phyloP scores from a whole-genome alignment of 2,888 invertebrate genomes.

The Lasioglossum figueresi region DNA sequence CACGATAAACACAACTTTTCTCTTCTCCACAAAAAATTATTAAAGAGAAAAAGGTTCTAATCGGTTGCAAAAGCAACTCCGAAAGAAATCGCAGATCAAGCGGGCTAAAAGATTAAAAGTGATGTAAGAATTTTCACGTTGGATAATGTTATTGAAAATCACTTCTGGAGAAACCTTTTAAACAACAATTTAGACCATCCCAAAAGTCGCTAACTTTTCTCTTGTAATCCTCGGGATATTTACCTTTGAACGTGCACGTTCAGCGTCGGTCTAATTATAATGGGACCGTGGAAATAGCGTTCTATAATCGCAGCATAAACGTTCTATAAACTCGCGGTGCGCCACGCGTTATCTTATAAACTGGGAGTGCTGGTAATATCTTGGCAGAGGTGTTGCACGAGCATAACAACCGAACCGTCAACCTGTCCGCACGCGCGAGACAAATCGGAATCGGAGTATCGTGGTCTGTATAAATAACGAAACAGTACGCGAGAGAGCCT shows the following conservation, averaged over 20 bases:
- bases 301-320: constrained; percentile 35
- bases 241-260: constrained; percentile 49
- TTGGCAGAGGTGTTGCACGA: constrained; percentile 49
- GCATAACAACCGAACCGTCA: constrained; percentile 51
- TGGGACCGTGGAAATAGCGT: constrained; percentile 44
- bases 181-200: neutral
- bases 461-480: constrained; percentile 56
- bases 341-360: constrained; percentile 51
- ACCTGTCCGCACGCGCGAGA: constrained; percentile 45
- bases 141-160: neutral
- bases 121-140: too few species aligned
- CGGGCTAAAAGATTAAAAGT: too few species aligned
- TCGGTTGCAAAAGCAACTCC: neutral
- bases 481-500: neutral
- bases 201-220: neutral
- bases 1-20: neutral
- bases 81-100: neutral
- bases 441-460: constrained; percentile 55
- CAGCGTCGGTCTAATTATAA: constrained; percentile 53
- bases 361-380: constrained; percentile 52
- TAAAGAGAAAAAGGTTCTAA: neutral
- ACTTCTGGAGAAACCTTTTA: neutral
- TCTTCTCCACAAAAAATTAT: neutral
- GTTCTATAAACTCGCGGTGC: constrained; percentile 14
- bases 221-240: neutral